Evolutionary conservation across 1,140 invertebrate genomes (phyloP).

Genomic region (Drosophila ananassae): DNA sequence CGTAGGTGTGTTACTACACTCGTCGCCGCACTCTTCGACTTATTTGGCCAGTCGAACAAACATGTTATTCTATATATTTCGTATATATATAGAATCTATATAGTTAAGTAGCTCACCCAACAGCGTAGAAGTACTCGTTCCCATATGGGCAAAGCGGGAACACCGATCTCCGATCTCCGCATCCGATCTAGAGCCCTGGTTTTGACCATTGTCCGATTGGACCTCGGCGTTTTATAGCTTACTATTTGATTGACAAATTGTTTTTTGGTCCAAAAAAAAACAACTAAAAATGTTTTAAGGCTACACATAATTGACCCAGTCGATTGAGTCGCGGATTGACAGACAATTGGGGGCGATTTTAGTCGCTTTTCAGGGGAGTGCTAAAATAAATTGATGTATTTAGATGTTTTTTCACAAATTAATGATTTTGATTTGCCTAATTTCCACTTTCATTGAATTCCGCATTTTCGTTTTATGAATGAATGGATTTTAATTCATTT

Average conservation of each 20-base stretch:
- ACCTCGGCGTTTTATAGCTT: constrained; percentile 25
- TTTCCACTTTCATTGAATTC: not conserved
- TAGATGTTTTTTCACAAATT: constrained; percentile 8
- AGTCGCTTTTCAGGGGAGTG: constrained; percentile 26
- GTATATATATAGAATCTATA: constrained; percentile 23
- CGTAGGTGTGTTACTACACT: constrained; percentile 69
- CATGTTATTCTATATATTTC: constrained; percentile 48
- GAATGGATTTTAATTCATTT: not conserved
- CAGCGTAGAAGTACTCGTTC: constrained; percentile 18
- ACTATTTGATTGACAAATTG: constrained; percentile 72
- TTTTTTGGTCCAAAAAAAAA: constrained; percentile 31
- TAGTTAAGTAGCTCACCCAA: constrained; percentile 48
- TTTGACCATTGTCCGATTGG: constrained; percentile 21
- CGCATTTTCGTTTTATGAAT: not conserved
- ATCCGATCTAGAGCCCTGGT: not conserved
- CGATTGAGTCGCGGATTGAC: constrained; percentile 44
- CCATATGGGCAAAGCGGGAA: constrained; percentile 14
- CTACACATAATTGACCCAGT: constrained; percentile 54
- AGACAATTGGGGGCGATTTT: constrained; percentile 36
- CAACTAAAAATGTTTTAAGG: constrained; percentile 58
- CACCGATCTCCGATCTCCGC: not conserved
- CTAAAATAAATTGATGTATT: constrained; percentile 1
- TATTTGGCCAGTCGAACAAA: constrained; percentile 62
- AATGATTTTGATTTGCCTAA: constrained; percentile 11
- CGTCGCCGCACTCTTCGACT: constrained; percentile 52